Percentiles rank a stretch among this genome's conserved stretches.
Conservation (phyloP, 1,140 invertebrate genomes). For the Halictus rubicundus region DNA sequence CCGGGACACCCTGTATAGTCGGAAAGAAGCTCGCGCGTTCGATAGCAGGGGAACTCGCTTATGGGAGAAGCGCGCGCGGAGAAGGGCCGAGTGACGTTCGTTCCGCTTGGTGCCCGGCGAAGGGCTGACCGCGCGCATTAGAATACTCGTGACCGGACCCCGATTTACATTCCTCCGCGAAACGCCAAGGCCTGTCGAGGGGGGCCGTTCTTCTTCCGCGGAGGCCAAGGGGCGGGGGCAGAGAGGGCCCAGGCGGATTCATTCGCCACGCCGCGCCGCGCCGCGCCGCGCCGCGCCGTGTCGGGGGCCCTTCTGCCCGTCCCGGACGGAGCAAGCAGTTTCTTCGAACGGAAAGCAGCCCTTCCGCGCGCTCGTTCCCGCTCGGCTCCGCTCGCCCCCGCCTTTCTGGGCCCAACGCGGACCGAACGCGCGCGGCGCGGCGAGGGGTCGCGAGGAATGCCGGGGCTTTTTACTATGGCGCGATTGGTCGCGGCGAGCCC, state of each 20-base stretch:
- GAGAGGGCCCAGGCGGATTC: conserved; percentile 14
- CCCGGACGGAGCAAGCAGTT: conserved; percentile 36
- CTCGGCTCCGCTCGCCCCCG: too few species aligned
- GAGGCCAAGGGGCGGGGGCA: neutral
- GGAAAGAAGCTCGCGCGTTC: too few species aligned
- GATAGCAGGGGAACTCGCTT: too few species aligned
- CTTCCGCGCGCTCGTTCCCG: neutral
- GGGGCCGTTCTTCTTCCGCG: neutral
- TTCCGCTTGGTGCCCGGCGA: conserved; percentile 26
- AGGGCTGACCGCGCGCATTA: conserved; percentile 60
- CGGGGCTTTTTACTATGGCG: conserved; percentile 34
- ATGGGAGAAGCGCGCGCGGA: neutral
- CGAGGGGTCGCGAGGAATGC: conserved; percentile 30
- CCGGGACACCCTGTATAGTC: too few species aligned
- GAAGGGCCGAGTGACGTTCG: conserved; percentile 49
- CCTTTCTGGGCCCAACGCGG: too few species aligned
- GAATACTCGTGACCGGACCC: conserved; percentile 66
- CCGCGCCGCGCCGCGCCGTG: too few species aligned
- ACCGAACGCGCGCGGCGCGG: too few species aligned
- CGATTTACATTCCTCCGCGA: conserved; percentile 62
- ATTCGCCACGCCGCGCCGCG: neutral
- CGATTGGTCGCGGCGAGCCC: conserved; percentile 34
- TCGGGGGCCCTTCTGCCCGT: conserved; percentile 8
- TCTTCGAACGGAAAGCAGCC: conserved; percentile 51
- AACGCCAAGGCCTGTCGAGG: conserved; percentile 49